phyloP scores from a whole-genome alignment of 2,797 vertebrate genomes.

The Phoebastria nigripes region DNA sequence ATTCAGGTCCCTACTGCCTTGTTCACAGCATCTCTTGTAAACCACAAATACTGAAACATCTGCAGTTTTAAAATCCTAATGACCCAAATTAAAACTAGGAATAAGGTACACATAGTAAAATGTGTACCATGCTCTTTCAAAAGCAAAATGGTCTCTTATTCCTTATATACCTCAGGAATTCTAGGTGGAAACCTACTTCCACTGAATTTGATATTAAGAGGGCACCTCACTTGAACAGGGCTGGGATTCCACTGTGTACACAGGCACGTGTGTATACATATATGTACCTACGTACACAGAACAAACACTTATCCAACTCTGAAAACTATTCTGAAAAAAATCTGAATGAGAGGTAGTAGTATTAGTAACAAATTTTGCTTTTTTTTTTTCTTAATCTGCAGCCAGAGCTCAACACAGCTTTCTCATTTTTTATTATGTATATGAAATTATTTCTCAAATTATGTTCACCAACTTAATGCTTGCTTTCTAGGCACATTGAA shows the following conservation, averaged over 20 bases:
- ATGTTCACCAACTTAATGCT: background rate
- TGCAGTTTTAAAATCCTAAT: background rate
- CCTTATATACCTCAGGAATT: background rate
- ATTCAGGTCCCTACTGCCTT: background rate
- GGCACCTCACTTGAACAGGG: background rate
- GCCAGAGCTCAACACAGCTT: background rate
- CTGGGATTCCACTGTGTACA: background rate
- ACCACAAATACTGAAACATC: background rate
- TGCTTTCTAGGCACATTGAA: background rate
- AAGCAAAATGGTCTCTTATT: background rate
- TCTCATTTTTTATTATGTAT: background rate
- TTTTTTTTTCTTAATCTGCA: background rate
- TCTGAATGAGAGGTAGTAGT: background rate
- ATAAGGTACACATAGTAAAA: background rate
- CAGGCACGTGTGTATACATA: accelerated
- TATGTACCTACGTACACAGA: background rate
- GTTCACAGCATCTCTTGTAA: background rate
- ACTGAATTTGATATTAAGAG: background rate
- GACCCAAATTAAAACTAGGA: background rate
- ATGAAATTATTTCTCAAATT: background rate
- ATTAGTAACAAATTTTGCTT: background rate
- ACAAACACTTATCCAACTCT: background rate
- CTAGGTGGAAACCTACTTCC: background rate
- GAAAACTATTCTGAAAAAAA: background rate
- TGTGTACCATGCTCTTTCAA: background rate